Conservation (phyloP, 1,140 invertebrate genomes). For the Aporrectodea caliginosa region DNA sequence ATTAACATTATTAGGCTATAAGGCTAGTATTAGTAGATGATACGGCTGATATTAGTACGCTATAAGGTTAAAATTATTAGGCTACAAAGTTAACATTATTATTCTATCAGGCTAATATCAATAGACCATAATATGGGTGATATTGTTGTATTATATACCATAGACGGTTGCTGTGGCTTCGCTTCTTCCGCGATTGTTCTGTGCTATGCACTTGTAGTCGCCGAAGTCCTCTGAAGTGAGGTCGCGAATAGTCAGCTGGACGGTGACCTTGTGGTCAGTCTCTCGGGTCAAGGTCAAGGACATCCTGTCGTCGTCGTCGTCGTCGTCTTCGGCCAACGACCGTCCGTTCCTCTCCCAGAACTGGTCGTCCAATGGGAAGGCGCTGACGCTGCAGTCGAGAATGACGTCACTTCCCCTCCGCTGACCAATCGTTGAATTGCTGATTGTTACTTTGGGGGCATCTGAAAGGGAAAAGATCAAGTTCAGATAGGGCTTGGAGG, state of each 20-base stretch:
- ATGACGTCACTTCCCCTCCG: constrained; percentile 52
- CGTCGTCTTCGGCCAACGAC: constrained; percentile 70
- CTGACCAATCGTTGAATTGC: constrained; percentile 42
- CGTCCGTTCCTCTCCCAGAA: constrained; percentile 80
- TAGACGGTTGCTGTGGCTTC: not conserved
- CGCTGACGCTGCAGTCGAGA: constrained; percentile 81
- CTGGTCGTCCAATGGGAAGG: constrained; percentile 75
- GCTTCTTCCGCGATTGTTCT: not conserved
- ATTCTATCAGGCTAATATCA: too few species aligned
- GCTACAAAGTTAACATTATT: too few species aligned
- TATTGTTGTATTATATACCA: too few species aligned
- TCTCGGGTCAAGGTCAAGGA: not conserved
- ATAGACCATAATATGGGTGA: too few species aligned
- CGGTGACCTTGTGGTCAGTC: not conserved
- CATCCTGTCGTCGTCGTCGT: constrained; percentile 58
- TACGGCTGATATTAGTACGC: too few species aligned
- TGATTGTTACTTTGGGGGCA: constrained; percentile 43
- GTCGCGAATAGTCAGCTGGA: not conserved
- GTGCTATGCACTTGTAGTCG: not conserved
- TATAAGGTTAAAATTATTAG: too few species aligned
- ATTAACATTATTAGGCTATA: too few species aligned
- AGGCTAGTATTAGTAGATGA: too few species aligned
- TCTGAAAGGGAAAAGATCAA: constrained; percentile 41
- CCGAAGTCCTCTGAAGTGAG: not conserved
- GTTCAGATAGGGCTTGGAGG: too few species aligned